phyloP scores from a whole-genome alignment of 2,888 invertebrate genomes.

The Drosophila pseudotakahashii region DNA sequence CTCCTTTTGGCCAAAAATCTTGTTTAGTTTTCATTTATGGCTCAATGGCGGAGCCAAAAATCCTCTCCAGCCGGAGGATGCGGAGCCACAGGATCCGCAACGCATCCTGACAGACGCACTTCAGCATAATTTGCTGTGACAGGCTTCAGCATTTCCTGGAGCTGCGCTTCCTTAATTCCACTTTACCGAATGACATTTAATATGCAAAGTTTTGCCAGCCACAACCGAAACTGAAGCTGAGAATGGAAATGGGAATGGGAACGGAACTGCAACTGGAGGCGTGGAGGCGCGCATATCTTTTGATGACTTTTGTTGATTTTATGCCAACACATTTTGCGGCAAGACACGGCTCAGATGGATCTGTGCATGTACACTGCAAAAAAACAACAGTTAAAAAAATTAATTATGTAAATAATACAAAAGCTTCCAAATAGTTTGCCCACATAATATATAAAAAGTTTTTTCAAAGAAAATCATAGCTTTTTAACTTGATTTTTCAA shows the following conservation, averaged over 20 bases:
- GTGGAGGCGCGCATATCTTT: constrained; percentile 71
- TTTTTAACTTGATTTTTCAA: no score
- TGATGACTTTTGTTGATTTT: constrained; percentile 81
- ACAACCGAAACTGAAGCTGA: constrained; percentile 22
- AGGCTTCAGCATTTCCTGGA: constrained; percentile 61
- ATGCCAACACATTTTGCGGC: constrained; percentile 55
- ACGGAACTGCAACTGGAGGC: constrained; percentile 17
- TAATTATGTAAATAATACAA: background rate
- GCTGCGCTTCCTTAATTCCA: constrained; percentile 72
- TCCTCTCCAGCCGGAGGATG: constrained; percentile 40
- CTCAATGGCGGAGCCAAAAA: constrained; percentile 60
- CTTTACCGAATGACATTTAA: constrained; percentile 82
- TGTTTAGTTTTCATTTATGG: constrained; percentile 80
- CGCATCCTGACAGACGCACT: constrained; percentile 75
- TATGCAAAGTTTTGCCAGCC: constrained; percentile 80
- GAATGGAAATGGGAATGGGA: background rate
- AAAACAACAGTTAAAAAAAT: background rate
- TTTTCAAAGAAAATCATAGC: no score
- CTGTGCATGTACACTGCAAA: constrained; percentile 36
- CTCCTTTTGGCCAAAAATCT: constrained; percentile 63
- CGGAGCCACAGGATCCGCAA: constrained; percentile 50
- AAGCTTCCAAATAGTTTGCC: no score
- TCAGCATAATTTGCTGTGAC: constrained; percentile 79
- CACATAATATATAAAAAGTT: no score
- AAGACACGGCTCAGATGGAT: constrained; percentile 45